These are phyloP conservation scores for Drosophila truncata DNA, from an alignment of 1,140 invertebrate species.

Conservation along the genomic window DNA sequence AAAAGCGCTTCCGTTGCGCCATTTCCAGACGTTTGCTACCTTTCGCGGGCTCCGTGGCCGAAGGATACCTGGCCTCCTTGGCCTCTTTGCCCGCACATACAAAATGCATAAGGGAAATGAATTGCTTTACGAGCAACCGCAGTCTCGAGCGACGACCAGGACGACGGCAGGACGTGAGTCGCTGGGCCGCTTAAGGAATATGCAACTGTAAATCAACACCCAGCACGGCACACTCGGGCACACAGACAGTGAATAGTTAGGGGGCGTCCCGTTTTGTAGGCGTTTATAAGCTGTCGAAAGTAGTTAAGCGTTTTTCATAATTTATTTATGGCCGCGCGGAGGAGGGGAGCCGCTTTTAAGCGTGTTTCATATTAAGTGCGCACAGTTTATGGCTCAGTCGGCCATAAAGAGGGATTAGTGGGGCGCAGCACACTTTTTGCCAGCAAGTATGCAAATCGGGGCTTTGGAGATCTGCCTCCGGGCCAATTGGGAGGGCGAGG, in stretches of 20 bases:
- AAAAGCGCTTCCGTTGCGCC: slow-evolving; percentile 83
- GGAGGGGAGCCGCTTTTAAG: slow-evolving; percentile 67
- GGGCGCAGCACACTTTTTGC: slow-evolving; percentile 49
- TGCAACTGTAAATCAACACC: slow-evolving; percentile 82
- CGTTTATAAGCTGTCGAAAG: slow-evolving; percentile 84
- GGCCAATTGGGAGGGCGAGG: slow-evolving; percentile 3
- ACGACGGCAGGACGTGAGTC: slow-evolving; percentile 8
- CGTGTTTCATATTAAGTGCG: slow-evolving; percentile 82
- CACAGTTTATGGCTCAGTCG: slow-evolving; percentile 73
- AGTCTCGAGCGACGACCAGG: slow-evolving; percentile 49
- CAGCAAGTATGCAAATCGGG: slow-evolving; percentile 66
- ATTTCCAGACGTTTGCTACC: slow-evolving; percentile 54
- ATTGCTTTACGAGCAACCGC: slow-evolving; percentile 80
- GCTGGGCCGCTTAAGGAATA: slow-evolving; percentile 60
- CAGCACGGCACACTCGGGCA: slow-evolving; percentile 24
- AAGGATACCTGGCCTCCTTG: slow-evolving; percentile 28
- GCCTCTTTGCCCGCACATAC: slow-evolving; percentile 53
- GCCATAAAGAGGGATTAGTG: slow-evolving; percentile 76
- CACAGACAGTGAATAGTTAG: slow-evolving; percentile 56
- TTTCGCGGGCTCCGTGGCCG: neutral
- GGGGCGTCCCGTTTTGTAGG: slow-evolving; percentile 69
- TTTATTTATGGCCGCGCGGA: slow-evolving; percentile 74
- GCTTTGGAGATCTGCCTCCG: slow-evolving; percentile 15
- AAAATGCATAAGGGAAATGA: slow-evolving; percentile 83
- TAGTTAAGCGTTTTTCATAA: slow-evolving; percentile 84